phyloP scores from a whole-genome alignment of 2,797 vertebrate species.

The Pseudotriccus pelzelni region DNA sequence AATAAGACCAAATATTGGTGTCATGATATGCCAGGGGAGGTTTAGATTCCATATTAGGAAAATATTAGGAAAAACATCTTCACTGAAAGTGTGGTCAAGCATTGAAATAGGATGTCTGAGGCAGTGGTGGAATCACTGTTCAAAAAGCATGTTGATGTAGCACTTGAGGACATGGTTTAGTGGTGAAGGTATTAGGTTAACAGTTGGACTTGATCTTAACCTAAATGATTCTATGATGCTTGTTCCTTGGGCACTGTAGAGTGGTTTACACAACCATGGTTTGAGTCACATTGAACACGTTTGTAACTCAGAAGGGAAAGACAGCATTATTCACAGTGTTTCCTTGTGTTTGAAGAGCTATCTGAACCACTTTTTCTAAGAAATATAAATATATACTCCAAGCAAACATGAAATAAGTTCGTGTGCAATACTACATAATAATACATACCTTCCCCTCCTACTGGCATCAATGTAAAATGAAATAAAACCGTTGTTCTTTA shows the following conservation, averaged over 20 bases:
- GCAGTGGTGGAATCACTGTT: background rate
- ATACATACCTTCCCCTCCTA: background rate
- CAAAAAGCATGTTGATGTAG: background rate
- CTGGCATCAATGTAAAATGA: background rate
- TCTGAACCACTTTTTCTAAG: background rate
- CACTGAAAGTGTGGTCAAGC: background rate
- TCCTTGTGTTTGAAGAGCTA: background rate
- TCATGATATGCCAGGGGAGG: background rate
- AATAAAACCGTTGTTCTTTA: background rate
- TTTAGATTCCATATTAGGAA: background rate
- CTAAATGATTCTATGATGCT: background rate
- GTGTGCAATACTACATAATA: background rate
- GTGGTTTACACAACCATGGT: background rate
- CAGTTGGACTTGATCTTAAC: background rate
- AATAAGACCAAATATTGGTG: background rate
- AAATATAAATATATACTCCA: background rate
- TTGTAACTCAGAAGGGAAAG: background rate
- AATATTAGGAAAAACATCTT: background rate
- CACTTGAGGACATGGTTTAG: background rate
- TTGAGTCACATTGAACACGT: background rate
- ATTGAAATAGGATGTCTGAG: background rate
- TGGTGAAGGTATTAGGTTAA: background rate
- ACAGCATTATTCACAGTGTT: background rate
- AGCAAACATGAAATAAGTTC: background rate
- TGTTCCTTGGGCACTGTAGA: background rate